phyloP scores from a whole-genome alignment of 2,888 invertebrate genomes.

The Macrosiphum euphorbiae region DNA sequence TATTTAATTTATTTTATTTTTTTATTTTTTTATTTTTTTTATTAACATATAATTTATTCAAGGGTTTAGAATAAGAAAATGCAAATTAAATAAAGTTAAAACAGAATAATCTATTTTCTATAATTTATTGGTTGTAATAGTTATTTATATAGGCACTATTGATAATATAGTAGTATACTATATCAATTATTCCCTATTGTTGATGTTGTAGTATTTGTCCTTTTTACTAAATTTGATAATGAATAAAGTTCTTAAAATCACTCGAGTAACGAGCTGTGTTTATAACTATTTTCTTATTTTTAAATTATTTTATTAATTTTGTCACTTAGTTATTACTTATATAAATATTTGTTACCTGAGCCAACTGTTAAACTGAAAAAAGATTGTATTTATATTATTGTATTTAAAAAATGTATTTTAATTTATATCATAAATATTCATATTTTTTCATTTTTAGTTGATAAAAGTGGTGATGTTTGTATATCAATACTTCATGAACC shows the following conservation, averaged over 20 bases:
- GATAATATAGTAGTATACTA: neutral
- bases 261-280: neutral
- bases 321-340: neutral
- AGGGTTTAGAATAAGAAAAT: neutral
- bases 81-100: neutral
- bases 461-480: slow-evolving; percentile 96
- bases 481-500: slow-evolving; percentile 99
- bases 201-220: neutral
- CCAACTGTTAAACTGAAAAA: neutral
- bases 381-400: neutral
- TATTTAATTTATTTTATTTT: too few relatives aligned
- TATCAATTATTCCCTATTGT: neutral
- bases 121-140: neutral
- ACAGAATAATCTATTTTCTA: too few relatives aligned
- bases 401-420: neutral
- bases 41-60: neutral
- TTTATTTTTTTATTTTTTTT: too few relatives aligned
- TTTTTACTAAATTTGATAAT: neutral
- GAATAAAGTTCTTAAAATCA: neutral
- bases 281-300: neutral
- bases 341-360: neutral
- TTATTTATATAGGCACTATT: neutral
- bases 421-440: neutral
- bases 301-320: neutral
- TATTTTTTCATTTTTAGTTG: slow-evolving; percentile 77